Evolutionary conservation across 2,797 vertebrate genomes (phyloP), one percentile per base, ranked within the genome.

Genomic region (Notolabrus celidotus): DNA sequence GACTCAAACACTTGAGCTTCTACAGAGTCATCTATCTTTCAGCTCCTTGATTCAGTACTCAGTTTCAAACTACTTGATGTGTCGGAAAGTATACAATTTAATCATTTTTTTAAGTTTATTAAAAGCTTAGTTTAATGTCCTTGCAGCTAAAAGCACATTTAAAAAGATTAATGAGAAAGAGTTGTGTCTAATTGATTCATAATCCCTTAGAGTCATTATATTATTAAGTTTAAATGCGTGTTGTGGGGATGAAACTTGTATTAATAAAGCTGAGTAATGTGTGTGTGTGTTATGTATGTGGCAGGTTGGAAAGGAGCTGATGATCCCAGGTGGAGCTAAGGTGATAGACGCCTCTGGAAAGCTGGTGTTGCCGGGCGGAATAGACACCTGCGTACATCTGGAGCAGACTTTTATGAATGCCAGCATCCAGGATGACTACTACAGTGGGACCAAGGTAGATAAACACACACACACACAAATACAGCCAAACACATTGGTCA

Each of bases 361-460:
- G 67, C 94, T 99, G 80, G 98, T 99, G 82, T 93, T 99, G 79
- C 98, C 98, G 0, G 98, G 98, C 0, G 98, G 98, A 77, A 97
- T 99, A 0, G 98, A 99, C 93, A 98, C 97, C 87, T 95, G 95
- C 61, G 96, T 97, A 38, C 97, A 99, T 89, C 94, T 99, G 92
- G 94, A 99, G 89, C 93, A 99, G 88, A 96, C 92, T 61, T 99
- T 99, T 91, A 99, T 99, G 97, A 99, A 99, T 0, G 96, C 96
- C 80, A 93, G 92, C 5, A 97, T 97, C 0, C 96, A 96, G 54
- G 98, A 99, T 0, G 97, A 99, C 83, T 99, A 97, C 94, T 99
- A 99, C 94, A 97, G 96, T 0, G 98, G 98, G 71, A 99, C 98
- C 87, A 99, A 99, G 97, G 97, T 98, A 94, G 55, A 46, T 53